A percentile compares a stretch with the other conserved stretches of the same genome.
phyloP scores from a whole-genome alignment of 2,888 invertebrate genomes.

The Graphium colonna region DNA sequence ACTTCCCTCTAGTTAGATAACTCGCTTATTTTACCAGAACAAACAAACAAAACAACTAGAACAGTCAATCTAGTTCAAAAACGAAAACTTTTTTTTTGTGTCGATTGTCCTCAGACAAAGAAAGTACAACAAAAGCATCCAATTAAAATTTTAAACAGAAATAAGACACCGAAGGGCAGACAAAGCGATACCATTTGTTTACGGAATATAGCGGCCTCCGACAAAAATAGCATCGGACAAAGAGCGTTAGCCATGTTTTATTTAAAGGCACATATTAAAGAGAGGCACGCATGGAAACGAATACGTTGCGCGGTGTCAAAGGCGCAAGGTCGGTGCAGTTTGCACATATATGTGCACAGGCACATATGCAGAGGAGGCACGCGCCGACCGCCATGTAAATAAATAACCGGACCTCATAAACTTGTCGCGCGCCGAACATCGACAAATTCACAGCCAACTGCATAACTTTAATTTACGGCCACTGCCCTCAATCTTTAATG shows the following conservation, averaged over 20 bases:
- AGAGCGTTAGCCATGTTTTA: constrained; percentile 11
- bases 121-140: too few relatives aligned
- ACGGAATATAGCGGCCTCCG: not conserved
- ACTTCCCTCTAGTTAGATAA: too few relatives aligned
- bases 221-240: not conserved
- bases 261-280: constrained; percentile 3
- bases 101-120: too few relatives aligned
- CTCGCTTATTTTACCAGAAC: too few relatives aligned
- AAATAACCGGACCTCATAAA: constrained; percentile 39
- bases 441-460: too few relatives aligned
- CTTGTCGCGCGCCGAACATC: constrained; percentile 37
- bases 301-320: constrained; percentile 19
- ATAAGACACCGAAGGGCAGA: too few relatives aligned
- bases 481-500: too few relatives aligned
- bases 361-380: constrained; percentile 43
- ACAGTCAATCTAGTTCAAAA: too few relatives aligned
- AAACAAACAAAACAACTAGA: too few relatives aligned
- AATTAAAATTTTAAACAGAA: too few relatives aligned
- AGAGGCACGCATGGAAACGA: not conserved
- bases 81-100: too few relatives aligned
- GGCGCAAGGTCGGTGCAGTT: constrained; percentile 41
- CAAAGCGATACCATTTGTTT: not conserved
- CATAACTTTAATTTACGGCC: too few relatives aligned
- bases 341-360: constrained; percentile 43
- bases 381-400: constrained; percentile 33